These are phyloP conservation scores for Rhyzopertha dominica DNA, from an alignment of 1,140 invertebrate species.

Conservation along the genomic window DNA sequence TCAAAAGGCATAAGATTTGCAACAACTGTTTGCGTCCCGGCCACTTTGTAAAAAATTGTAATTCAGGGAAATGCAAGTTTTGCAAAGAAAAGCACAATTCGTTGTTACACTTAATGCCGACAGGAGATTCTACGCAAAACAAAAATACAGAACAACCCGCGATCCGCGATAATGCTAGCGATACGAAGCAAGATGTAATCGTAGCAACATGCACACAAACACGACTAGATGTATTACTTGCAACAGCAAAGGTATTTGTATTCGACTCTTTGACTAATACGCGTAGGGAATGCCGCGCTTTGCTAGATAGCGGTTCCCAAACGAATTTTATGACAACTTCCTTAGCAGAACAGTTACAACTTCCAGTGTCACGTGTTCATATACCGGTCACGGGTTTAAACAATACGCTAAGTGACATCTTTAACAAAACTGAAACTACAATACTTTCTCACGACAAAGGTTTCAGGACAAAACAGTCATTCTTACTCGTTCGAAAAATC, in stretches of 20 bases:
- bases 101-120: constrained; percentile 13
- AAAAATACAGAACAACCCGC: too few relatives aligned
- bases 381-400: constrained; percentile 3
- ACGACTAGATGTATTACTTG: background rate
- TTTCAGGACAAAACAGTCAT: constrained; percentile 4
- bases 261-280: too few relatives aligned
- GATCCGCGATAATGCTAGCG: background rate
- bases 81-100: constrained; percentile 15
- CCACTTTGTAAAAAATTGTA: constrained; percentile 10
- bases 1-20: constrained; percentile 12
- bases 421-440: background rate
- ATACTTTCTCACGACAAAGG: constrained; percentile 1
- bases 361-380: constrained; percentile 4
- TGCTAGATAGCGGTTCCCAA: constrained; percentile 14
- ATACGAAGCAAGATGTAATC: constrained; percentile 1
- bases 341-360: background rate
- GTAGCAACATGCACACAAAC: constrained; percentile 4
- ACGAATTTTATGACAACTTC: constrained; percentile 18
- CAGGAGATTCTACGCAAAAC: too few relatives aligned
- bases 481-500: constrained; percentile 9
- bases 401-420: constrained; percentile 3
- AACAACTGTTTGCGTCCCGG: constrained; percentile 11
- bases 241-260: too few relatives aligned
- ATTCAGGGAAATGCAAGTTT: constrained; percentile 4
- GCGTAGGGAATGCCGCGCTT: too few relatives aligned